Base-by-base conservation (phyloP, 2,797 vertebrate species). In the Rhinogobio ventralis region DNA sequence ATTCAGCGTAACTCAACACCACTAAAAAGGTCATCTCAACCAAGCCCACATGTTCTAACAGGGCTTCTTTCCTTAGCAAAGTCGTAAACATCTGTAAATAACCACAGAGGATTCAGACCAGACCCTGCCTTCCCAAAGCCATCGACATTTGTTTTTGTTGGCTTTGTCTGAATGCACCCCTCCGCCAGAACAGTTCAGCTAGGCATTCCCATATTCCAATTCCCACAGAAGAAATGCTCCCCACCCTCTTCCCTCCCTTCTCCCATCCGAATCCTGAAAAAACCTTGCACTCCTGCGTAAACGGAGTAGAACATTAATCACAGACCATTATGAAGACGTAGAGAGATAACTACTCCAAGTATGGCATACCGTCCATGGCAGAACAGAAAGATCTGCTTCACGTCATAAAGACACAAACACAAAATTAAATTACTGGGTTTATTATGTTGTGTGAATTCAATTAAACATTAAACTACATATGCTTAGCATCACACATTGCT, bases 271-370 rank as follows among this genome's bases (percentile, higher is more conserved):
- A 69, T 81, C 72, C 71, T 23, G 42, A 68, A 53, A 78, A 67
- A 74, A 74, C 76, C 39, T 68, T 49, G 55, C 60, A 75, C 23
- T 81, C 74, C 69, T 46, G 25, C 17, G 19, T 69, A 46, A 83
- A 25, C 0, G 17, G 57, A 76, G 60, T 45, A 68, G 33, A 83
- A 77, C 77, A 80, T 73, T 62, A 57, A 80, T 79, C 75, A 85
- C 28, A 20, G 57, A 72, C 64, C 42, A 62, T 85, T 71, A 23
- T 55, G 25, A 68, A 83, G n/a, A 69, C 19, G 9, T 30, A 25
- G 33, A 82, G 42, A 45, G 73, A 83, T 53, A 89, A 74, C 82
- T 94, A 93, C 92, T 94, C 93, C 92, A 90, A 30, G 64, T 69
- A 30, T 53, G 57, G n/a, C 51, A 55, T 45, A 42, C n/a, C 0